Evolutionary conservation across 2,113 vertebrate genomes (phyloP).

Genomic region (Stegostoma tigrinum): DNA sequence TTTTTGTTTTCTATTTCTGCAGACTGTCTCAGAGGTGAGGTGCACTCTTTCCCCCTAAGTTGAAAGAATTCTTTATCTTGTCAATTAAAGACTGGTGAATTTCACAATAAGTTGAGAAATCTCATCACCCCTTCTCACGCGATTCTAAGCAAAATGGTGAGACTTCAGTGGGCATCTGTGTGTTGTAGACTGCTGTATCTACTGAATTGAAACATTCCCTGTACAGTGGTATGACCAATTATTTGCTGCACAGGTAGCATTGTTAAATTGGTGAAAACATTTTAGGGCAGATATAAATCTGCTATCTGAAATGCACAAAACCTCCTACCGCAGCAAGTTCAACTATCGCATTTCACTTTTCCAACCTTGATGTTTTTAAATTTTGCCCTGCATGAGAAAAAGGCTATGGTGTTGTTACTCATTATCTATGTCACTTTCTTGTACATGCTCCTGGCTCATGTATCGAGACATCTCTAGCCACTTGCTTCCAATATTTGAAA

Average conservation of each 20-base stretch:
- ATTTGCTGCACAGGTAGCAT: neutral
- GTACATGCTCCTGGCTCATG: neutral
- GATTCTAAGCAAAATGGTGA: neutral
- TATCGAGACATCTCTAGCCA: neutral
- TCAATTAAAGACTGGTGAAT: neutral
- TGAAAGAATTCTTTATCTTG: neutral
- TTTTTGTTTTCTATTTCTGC: neutral
- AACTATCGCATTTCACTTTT: neutral
- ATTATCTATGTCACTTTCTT: neutral
- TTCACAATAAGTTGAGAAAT: neutral
- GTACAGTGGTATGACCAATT: neutral
- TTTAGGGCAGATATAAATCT: neutral
- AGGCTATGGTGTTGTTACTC: neutral
- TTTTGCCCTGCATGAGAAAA: neutral
- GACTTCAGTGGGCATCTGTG: neutral
- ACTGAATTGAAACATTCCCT: neutral
- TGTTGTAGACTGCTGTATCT: neutral
- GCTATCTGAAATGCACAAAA: neutral
- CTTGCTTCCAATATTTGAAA: neutral
- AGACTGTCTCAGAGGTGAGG: neutral
- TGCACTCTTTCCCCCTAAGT: neutral
- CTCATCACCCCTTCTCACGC: neutral
- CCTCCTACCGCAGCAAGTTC: neutral
- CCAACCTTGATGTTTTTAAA: neutral
- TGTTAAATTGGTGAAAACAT: neutral